phyloP scores from a whole-genome alignment of 2,888 invertebrate genomes.

The Gryllus longicercus region DNA sequence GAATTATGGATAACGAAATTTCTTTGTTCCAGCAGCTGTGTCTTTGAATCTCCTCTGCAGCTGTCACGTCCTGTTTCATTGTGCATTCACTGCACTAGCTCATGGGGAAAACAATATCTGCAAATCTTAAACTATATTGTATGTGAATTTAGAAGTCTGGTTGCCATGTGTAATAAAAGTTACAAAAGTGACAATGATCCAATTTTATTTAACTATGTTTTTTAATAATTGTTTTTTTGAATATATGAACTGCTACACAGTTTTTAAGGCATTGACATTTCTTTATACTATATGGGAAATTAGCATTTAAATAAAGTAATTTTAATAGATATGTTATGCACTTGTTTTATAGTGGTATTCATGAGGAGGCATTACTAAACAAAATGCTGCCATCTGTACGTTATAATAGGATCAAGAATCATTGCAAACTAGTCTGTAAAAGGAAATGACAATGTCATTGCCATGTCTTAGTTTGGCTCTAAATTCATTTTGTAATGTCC shows the following conservation, averaged over 20 bases:
- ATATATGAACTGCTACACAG: neutral
- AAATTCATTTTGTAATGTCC: conserved; percentile 17
- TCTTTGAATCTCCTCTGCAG: conserved; percentile 29
- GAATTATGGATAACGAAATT: neutral
- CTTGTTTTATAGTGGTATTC: conserved; percentile 11
- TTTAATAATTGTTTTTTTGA: neutral
- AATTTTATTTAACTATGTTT: conserved; percentile 7
- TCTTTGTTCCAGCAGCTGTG: conserved; percentile 32
- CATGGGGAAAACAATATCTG: conserved; percentile 1
- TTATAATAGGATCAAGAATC: neutral
- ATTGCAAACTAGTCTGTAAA: neutral
- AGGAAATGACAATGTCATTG: neutral
- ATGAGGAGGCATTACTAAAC: neutral
- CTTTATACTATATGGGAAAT: neutral
- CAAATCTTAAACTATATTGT: neutral
- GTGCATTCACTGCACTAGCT: conserved; percentile 24
- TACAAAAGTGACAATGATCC: neutral
- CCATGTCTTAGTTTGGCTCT: neutral
- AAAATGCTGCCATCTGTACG: neutral
- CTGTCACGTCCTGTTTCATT: conserved; percentile 27
- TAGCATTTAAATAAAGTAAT: neutral
- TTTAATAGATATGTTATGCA: neutral
- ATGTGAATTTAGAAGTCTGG: conserved; percentile 5
- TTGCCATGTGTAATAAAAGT: conserved; percentile 7
- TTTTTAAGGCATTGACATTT: conserved; percentile 2